Percentiles rank a stretch among this genome's conserved stretches.
Conservation (phyloP, 2,888 invertebrate genomes). For the Didymodactylos carnosus region DNA sequence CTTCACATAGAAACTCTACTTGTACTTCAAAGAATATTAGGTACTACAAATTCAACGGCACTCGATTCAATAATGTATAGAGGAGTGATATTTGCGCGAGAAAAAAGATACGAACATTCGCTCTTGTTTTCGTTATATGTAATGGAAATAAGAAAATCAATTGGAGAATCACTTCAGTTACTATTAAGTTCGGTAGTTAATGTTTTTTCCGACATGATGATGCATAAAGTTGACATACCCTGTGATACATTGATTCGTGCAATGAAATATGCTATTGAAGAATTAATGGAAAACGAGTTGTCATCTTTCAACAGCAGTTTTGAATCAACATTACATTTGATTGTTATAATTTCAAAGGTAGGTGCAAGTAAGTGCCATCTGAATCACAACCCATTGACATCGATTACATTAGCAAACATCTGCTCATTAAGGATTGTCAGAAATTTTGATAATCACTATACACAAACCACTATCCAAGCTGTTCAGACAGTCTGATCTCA, state of each 20-base stretch:
- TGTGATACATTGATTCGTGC: background rate
- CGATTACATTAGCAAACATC: no score
- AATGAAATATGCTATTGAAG: background rate
- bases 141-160: background rate
- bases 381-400: no score
- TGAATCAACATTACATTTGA: no score
- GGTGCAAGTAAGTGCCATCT: no score
- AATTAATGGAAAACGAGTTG: no score
- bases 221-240: background rate
- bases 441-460: no score
- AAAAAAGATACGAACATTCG: background rate
- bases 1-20: constrained; percentile 75
- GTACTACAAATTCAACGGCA: constrained; percentile 81
- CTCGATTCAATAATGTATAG: constrained; percentile 83
- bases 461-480: no score
- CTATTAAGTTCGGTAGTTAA: background rate
- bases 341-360: no score
- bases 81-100: constrained; percentile 55
- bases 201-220: background rate
- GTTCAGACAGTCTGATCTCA: no score
- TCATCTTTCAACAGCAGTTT: no score
- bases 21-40: constrained; percentile 69
- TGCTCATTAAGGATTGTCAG: no score
- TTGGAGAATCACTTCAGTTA: background rate
- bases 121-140: background rate